These are phyloP conservation scores for Lipotes vexillifer DNA, from an alignment of 2,113 vertebrate genomes.

Conservation along the genomic window DNA sequence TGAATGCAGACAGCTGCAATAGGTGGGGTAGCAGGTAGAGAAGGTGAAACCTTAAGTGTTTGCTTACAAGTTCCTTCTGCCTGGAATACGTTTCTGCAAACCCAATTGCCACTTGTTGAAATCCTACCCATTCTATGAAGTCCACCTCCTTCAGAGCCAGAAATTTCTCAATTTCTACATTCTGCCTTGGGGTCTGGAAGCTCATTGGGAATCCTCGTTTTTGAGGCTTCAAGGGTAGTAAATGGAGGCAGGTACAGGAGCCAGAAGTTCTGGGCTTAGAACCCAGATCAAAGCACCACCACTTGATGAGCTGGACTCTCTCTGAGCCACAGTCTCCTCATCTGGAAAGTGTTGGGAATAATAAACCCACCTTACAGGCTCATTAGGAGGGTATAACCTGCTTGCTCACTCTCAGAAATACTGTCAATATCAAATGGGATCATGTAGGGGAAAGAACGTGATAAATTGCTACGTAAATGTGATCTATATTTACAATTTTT, in stretches of 20 bases:
- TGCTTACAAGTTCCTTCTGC: not conserved
- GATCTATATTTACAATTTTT: not conserved
- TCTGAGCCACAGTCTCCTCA: not conserved
- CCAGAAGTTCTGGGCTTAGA: not conserved
- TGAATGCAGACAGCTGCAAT: not conserved
- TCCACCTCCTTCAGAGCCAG: not conserved
- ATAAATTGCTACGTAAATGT: not conserved
- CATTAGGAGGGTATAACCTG: not conserved
- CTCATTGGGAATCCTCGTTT: not conserved
- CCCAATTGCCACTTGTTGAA: not conserved
- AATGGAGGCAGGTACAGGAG: not conserved
- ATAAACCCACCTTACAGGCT: not conserved
- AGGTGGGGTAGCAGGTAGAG: no score
- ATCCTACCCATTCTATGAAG: not conserved
- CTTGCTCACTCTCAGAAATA: not conserved
- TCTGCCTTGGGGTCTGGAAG: not conserved
- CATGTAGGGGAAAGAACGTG: not conserved
- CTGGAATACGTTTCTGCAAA: not conserved
- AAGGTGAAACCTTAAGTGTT: not conserved
- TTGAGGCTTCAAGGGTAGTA: not conserved
- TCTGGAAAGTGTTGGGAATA: not conserved
- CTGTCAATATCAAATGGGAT: not conserved
- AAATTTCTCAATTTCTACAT: not conserved
- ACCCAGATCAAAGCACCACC: not conserved
- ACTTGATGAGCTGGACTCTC: not conserved